Evolutionary conservation across 2,797 vertebrate species (phyloP).

Genomic region (Dendrocincla fuliginosa): DNA sequence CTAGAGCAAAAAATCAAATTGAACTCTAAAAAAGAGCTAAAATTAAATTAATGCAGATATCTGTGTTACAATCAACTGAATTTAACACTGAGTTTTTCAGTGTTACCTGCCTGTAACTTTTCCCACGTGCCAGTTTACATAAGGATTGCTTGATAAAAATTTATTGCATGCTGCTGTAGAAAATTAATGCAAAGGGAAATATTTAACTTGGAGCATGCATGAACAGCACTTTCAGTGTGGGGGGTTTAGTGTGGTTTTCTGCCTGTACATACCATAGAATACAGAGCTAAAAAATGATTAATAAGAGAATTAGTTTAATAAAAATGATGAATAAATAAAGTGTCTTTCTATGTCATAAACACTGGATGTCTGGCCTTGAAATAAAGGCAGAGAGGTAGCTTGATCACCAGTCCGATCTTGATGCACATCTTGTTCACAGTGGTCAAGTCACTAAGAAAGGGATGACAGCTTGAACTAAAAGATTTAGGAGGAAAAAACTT

Average conservation of each 20-base stretch:
- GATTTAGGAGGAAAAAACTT: slow-evolving; percentile 3
- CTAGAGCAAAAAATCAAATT: background rate
- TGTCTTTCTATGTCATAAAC: background rate
- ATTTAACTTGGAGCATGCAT: background rate
- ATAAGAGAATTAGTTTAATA: background rate
- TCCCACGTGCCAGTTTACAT: background rate
- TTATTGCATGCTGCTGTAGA: background rate
- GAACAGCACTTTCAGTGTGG: background rate
- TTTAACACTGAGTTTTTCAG: background rate
- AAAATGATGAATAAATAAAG: background rate
- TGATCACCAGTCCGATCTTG: background rate
- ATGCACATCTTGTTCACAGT: background rate
- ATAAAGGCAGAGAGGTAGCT: background rate
- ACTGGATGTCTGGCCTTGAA: background rate
- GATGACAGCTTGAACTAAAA: background rate
- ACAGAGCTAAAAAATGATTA: background rate
- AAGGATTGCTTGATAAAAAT: background rate
- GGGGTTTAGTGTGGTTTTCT: background rate
- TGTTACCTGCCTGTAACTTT: background rate
- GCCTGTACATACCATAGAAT: background rate
- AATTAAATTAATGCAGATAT: background rate
- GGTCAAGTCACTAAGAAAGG: background rate
- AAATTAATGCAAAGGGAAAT: background rate
- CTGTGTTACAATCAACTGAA: background rate
- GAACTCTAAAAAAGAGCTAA: background rate